Conservation (phyloP, 2,113 vertebrate genomes). For the Hippocampus zosterae region DNA sequence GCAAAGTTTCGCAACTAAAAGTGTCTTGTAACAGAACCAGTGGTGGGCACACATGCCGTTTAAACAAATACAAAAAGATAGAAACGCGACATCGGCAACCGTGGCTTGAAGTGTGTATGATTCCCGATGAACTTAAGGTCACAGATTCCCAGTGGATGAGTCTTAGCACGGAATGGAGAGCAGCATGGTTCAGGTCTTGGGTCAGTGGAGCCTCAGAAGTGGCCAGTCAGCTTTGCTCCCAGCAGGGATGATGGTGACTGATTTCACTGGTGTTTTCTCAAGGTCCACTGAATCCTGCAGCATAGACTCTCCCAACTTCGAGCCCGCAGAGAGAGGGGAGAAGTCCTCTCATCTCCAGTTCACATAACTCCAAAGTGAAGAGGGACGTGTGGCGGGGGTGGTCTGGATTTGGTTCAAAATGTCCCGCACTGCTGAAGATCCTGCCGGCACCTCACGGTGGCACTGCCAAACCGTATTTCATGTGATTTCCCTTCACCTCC, state of each 20-base stretch:
- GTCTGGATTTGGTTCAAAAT: conserved; percentile 58
- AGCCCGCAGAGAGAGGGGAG: conserved; percentile 55
- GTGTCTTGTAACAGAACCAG: conserved; percentile 28
- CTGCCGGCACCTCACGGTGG: conserved; percentile 65
- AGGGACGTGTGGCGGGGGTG: conserved; percentile 19
- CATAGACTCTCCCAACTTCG: conserved; percentile 57
- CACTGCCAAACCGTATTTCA: conserved; percentile 70
- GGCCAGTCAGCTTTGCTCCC: conserved; percentile 66
- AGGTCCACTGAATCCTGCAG: conserved; percentile 72
- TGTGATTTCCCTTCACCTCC: conserved; percentile 34
- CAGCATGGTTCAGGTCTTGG: conserved; percentile 68
- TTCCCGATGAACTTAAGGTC: conserved; percentile 64
- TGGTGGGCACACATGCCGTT: conserved; percentile 38
- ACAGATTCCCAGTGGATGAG: conserved; percentile 65
- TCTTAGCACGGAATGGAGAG: conserved; percentile 62
- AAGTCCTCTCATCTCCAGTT: conserved; percentile 64
- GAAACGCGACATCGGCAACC: conserved; percentile 40
- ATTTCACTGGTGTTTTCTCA: conserved; percentile 71
- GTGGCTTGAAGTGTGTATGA: conserved; percentile 60
- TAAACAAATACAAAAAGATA: neutral
- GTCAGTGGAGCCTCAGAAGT: conserved; percentile 72
- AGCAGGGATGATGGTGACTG: conserved; percentile 64
- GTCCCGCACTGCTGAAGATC: conserved; percentile 60
- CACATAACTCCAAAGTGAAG: conserved; percentile 62
- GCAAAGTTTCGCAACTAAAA: neutral